Evolutionary conservation across 1,140 invertebrate species (phyloP).

Genomic region (Holcopasites calliopsidis): DNA sequence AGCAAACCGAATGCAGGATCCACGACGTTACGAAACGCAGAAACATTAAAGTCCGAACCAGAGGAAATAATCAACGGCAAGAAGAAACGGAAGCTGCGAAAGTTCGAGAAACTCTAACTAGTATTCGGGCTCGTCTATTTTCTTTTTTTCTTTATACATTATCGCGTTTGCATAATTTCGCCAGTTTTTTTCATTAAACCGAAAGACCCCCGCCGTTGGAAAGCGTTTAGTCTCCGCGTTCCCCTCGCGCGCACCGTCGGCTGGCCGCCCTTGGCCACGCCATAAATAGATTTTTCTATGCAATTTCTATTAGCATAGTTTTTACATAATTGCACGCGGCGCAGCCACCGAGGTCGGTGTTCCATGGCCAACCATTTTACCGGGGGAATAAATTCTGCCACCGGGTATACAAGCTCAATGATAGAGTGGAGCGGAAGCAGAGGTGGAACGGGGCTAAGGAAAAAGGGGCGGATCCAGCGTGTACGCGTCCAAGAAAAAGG

Average conservation of each 20-base stretch:
- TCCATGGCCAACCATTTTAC: conserved; percentile 63
- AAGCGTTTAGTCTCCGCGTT: conserved; percentile 3
- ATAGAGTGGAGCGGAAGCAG: neutral
- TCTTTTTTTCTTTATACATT: conserved; percentile 65
- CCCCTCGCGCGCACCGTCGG: neutral
- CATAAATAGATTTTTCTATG: conserved; percentile 74
- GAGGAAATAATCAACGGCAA: conserved; percentile 10
- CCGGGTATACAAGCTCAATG: conserved; percentile 24
- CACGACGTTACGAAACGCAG: too few relatives aligned
- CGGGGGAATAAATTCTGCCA: conserved; percentile 66
- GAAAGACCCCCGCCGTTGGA: conserved; percentile 45
- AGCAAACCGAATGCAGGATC: conserved; percentile 4
- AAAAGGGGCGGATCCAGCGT: too few relatives aligned
- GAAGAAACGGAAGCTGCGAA: conserved; percentile 26
- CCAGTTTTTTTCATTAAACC: conserved; percentile 69
- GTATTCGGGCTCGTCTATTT: conserved; percentile 33
- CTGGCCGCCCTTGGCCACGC: conserved; percentile 1
- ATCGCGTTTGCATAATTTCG: conserved; percentile 73
- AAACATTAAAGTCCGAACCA: conserved; percentile 3
- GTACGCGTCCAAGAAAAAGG: conserved; percentile 1
- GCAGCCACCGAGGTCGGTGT: conserved; percentile 57
- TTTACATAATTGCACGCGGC: conserved; percentile 74
- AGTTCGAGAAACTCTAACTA: conserved; percentile 59
- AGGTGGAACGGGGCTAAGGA: neutral
- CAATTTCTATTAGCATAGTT: conserved; percentile 79